Evolutionary conservation across 2,888 invertebrate species (phyloP), one percentile per base, ranked within the genome.

Genomic region (Chloromyia formosa): DNA sequence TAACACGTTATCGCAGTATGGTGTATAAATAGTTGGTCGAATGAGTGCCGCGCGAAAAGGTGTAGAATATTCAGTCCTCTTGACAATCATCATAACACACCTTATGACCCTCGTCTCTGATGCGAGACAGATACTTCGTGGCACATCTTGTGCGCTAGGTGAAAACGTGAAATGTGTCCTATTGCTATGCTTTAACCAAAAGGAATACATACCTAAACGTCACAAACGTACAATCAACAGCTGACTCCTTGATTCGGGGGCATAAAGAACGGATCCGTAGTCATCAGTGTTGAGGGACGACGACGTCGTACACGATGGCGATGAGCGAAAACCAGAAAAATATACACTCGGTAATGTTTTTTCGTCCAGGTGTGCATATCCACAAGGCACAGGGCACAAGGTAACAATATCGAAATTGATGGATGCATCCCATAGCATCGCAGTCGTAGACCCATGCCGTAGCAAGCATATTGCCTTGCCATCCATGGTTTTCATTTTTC

Each of bases 401-500:
- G 75, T 68, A 74, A 74, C 75, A 75, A 75, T 75, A 75, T 74
- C 75, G 61, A 74, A 75, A 74, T 75, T 74, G 75, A 75, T 75
- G 71, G 53, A 68, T 74, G 74, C 73, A 68, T 68, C 27, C 27
- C 27, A 35, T 35, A n/a, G n/a, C n/a, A n/a, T n/a, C n/a, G n/a
- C n/a, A n/a, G 7, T 35, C 7, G 7, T 35, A 35, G 27, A 7
- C 27, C 27, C 27, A 35, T 35, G 27, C 27, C 27, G n/a, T n/a
- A n/a, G n/a, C n/a, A n/a, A n/a, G n/a, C n/a, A n/a, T n/a, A 35
- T 4, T 35, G 27, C 27, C 27, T 4, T 60, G 69, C 62, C 74
- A 49, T 62, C 12, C 7, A 35, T 35, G 27, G 27, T 35, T 35
- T 35, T 2, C 3, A 4, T 35, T 35, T 56, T 23, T n/a, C 35